A percentile compares a stretch with the other conserved stretches of the same genome.
These are phyloP conservation scores for Marisa cornuarietis DNA, from an alignment of 1,140 invertebrate genomes.

Conservation along the genomic window DNA sequence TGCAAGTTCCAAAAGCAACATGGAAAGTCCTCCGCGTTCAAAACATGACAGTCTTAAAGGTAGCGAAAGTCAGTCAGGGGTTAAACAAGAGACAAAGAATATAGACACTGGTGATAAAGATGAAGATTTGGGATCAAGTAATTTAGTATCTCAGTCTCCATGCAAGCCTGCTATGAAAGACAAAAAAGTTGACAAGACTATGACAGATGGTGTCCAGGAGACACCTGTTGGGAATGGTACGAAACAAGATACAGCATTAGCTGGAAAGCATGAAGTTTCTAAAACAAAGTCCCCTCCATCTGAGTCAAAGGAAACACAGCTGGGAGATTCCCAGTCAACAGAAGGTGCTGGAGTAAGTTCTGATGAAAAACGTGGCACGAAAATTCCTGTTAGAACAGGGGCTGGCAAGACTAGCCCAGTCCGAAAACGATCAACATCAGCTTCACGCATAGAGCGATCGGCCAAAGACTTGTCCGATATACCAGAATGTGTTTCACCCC, in stretches of 20 bases:
- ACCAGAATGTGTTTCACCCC: conserved; percentile 32
- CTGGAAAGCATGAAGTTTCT: no score
- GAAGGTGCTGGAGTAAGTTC: conserved; percentile 25
- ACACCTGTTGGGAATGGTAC: conserved; percentile 21
- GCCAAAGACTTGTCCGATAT: conserved; percentile 24
- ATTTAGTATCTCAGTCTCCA: conserved; percentile 13
- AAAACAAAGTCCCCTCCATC: no score
- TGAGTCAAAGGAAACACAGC: neutral
- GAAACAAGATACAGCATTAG: neutral
- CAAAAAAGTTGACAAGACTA: conserved; percentile 23
- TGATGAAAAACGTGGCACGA: conserved; percentile 25
- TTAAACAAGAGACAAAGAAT: neutral
- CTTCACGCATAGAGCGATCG: conserved; percentile 37
- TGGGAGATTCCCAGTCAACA: conserved; percentile 26
- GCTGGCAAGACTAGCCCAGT: neutral
- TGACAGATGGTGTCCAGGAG: conserved; percentile 12
- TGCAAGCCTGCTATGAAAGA: conserved; percentile 32
- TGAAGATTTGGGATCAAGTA: conserved; percentile 1
- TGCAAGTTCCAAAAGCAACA: neutral
- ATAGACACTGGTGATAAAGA: conserved; percentile 29
- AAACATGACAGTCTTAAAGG: no score
- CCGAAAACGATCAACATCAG: conserved; percentile 42
- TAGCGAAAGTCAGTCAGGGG: no score
- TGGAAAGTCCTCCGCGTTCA: neutral
- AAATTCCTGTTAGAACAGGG: conserved; percentile 18